A percentile compares a stretch with the other conserved stretches of the same genome.
These are phyloP conservation scores for Saccopteryx bilineata DNA, from an alignment of 2,113 vertebrate genomes.

Conservation along the genomic window DNA sequence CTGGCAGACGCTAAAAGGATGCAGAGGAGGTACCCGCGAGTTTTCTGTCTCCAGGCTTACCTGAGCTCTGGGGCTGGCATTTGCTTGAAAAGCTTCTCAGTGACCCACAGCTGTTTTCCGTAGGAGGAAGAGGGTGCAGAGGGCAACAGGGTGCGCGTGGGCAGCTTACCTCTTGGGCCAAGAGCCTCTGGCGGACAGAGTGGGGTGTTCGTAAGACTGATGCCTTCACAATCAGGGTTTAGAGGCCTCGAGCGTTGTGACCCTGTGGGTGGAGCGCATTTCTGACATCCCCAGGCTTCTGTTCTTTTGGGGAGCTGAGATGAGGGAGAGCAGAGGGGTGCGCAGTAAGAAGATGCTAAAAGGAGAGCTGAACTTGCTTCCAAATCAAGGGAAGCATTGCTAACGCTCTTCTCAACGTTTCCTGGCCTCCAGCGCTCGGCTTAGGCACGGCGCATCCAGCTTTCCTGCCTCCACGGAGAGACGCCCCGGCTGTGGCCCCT, in stretches of 20 bases:
- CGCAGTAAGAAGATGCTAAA: neutral
- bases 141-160: neutral
- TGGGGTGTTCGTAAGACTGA: neutral
- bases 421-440: neutral
- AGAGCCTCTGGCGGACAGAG: neutral
- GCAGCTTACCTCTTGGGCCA: neutral
- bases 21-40: neutral
- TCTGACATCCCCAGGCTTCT: neutral
- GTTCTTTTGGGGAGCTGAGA: neutral
- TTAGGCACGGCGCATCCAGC: neutral
- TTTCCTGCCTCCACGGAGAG: neutral
- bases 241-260: neutral
- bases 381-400: neutral
- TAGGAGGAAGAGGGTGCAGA: neutral
- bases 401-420: neutral
- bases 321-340: neutral
- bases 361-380: slow-evolving; percentile 5
- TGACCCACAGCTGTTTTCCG: neutral
- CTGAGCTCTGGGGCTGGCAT: slow-evolving; percentile 14
- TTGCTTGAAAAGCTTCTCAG: neutral
- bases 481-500: neutral
- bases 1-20: neutral
- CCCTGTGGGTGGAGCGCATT: neutral
- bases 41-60: neutral
- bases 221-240: neutral